These are phyloP conservation scores for Phania funesta DNA, from an alignment of 2,888 invertebrate species.

Conservation along the genomic window DNA sequence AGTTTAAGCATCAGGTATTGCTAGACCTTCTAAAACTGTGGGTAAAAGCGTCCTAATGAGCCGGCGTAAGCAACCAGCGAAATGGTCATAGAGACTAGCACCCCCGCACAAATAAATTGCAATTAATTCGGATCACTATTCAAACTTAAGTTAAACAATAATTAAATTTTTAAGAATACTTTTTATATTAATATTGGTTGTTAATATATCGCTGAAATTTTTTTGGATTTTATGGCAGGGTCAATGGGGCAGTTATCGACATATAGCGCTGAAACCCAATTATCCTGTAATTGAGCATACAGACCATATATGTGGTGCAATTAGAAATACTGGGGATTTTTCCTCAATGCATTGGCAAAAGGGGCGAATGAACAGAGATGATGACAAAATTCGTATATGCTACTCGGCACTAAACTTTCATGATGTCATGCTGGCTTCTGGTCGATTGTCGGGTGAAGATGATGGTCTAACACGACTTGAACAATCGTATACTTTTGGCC, in stretches of 20 bases:
- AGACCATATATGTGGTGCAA: slow-evolving; percentile 87
- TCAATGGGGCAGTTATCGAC: slow-evolving; percentile 87
- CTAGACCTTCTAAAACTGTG: no score
- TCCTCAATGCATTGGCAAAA: slow-evolving; percentile 90
- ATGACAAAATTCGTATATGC: slow-evolving; percentile 80
- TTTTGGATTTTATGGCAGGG: slow-evolving; percentile 61
- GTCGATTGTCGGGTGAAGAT: slow-evolving; percentile 90
- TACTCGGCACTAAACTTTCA: slow-evolving; percentile 93
- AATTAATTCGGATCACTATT: no score
- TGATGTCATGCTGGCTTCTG: slow-evolving; percentile 94
- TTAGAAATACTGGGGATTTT: slow-evolving; percentile 88
- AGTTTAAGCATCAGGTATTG: no score
- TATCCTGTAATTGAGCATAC: slow-evolving; percentile 79
- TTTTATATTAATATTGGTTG: background rate
- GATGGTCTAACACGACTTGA: slow-evolving; percentile 83
- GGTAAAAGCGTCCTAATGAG: no score
- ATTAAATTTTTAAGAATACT: no score
- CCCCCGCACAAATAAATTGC: no score
- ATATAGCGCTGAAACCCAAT: slow-evolving; percentile 82
- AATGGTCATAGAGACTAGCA: no score
- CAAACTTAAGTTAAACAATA: no score
- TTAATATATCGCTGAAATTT: background rate
- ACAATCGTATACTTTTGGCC: slow-evolving; percentile 84
- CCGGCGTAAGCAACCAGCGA: no score
- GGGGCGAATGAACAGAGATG: slow-evolving; percentile 82